Conservation (phyloP, 2,797 vertebrate genomes). For the Pempheris klunzingeri region DNA sequence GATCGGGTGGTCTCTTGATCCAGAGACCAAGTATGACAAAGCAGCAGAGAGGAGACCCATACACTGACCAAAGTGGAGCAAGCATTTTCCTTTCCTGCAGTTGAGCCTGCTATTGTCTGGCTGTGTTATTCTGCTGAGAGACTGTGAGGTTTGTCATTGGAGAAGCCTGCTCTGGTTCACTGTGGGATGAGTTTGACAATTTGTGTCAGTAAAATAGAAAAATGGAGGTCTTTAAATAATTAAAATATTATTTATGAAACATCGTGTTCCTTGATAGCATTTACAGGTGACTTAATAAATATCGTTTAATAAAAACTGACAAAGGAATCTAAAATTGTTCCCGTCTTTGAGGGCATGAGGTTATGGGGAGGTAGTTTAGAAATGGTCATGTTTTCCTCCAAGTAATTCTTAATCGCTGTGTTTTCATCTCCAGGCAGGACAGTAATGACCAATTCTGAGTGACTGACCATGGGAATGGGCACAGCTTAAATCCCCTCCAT, state of each 20-base stretch:
- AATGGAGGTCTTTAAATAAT: no score
- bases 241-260: background rate
- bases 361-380: conserved; percentile 28
- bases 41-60: conserved; percentile 63
- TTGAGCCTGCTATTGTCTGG: conserved; percentile 55
- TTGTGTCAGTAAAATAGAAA: conserved; percentile 32
- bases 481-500: conserved; percentile 76
- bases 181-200: conserved; percentile 18
- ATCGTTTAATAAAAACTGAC: background rate
- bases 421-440: conserved; percentile 69
- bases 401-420: conserved; percentile 73
- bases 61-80: conserved; percentile 55
- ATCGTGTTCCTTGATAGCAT: background rate
- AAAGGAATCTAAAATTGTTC: conserved; percentile 16
- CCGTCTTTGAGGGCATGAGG: conserved; percentile 22
- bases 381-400: conserved; percentile 52
- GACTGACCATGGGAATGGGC: conserved; percentile 79
- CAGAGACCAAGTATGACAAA: conserved; percentile 67
- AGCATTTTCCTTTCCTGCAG: conserved; percentile 44
- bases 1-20: conserved; percentile 60
- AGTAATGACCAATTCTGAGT: conserved; percentile 77
- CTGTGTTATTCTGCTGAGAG: conserved; percentile 42
- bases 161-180: conserved; percentile 61
- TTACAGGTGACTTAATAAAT: background rate
- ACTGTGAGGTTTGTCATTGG: conserved; percentile 53